Base-by-base conservation (phyloP, 2,888 invertebrate species). In the Ennomos fuscantarius region DNA sequence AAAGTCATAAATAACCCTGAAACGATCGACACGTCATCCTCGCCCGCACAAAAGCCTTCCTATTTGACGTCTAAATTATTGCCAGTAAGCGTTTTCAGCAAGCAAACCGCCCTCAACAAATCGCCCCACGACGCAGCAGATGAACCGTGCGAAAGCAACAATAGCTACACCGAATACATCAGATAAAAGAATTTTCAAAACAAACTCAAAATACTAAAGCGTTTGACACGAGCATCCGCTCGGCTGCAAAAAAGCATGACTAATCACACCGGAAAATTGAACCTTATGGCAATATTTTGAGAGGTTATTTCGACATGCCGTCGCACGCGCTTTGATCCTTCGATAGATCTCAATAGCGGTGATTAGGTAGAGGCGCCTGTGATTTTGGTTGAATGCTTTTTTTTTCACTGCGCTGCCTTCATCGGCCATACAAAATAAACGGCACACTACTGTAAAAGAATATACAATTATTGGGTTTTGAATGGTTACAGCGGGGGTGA, bases 131-230 rank as follows among this genome's bases (percentile, higher is more conserved):
- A 33, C n/a, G 51, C 50, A 48, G 58, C 89, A 89, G 89, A 90
- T 89, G 90, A 89, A 83, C 82, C 78, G 73, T 74, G 73, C 73
- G 64, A 69, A 52, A 66, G 73, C 76, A 82, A 90, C 90, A 92
- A 91, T 87, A 81, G 82, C 79, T 81, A 87, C 86, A 87, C 80
- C 87, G 84, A 92, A 92, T 89, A 88, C 84, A 89, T 87, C 90
- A 89, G 86, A 92, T 91, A 92, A 92, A 93, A 92, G 92, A 92
- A 88, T 92, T 91, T 92, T 92, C 91, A 92, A 92, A 92, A 92
- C 92, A 93, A 92, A 92, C 90, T 92, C 91, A 89, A 90, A 89
- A 90, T 91, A 91, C 89, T 89, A 87, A 91, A 89, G 89, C 91
- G 89, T 88, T 92, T 91, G 92, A 92, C 92, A 90, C 90, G 91